phyloP scores from a whole-genome alignment of 2,888 invertebrate genomes.

The Athrips mouffetella region DNA sequence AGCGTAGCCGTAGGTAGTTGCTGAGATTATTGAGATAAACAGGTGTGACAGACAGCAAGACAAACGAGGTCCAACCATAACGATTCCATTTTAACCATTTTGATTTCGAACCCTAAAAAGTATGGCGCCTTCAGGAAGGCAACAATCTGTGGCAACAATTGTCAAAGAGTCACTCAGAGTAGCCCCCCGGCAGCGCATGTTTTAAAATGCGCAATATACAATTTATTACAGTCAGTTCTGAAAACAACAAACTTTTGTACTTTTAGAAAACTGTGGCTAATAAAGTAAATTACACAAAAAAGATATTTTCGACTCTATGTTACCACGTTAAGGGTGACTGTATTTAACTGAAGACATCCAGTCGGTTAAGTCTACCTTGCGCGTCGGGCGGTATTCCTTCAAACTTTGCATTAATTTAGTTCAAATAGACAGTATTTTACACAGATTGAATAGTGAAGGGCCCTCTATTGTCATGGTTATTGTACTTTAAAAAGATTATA shows the following conservation, averaged over 20 bases:
- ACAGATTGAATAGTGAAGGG: conserved; percentile 55
- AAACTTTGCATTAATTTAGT: conserved; percentile 69
- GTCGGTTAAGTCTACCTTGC: conserved; percentile 26
- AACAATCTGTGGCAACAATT: too few species aligned
- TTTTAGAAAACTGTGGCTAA: conserved; percentile 58
- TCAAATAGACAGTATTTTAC: conserved; percentile 55
- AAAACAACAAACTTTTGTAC: conserved; percentile 52
- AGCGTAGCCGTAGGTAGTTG: too few species aligned
- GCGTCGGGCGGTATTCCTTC: conserved; percentile 61
- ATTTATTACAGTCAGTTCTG: conserved; percentile 65
- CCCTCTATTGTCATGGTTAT: conserved; percentile 56
- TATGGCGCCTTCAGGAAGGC: conserved; percentile 33
- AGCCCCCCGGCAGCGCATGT: conserved; percentile 27
- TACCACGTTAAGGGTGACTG: not conserved
- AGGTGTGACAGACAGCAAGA: too few species aligned
- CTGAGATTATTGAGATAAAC: too few species aligned
- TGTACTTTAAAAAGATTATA: conserved; percentile 69
- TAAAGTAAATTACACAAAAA: conserved; percentile 53
- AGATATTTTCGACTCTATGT: conserved; percentile 21
- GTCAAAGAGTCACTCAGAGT: too few species aligned
- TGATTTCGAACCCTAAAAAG: too few species aligned
- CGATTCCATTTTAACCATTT: too few species aligned
- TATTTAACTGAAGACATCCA: not conserved
- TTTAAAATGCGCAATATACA: conserved; percentile 36
- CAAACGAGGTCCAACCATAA: too few species aligned